Base-by-base conservation (phyloP, 2,888 invertebrate genomes). In the Zeuzera pyrina region DNA sequence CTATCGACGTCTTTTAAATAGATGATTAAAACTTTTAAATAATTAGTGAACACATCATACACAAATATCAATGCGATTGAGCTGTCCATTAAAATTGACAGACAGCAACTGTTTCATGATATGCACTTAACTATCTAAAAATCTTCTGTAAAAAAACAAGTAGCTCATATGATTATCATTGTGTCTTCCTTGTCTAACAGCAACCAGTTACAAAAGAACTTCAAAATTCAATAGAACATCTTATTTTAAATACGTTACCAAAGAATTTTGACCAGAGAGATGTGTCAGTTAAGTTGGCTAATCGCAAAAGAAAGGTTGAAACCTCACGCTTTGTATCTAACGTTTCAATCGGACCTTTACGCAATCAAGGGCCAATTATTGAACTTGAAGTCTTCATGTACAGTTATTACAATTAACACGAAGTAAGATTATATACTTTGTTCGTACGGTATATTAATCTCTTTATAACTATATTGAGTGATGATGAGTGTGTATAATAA, bases 341-440 rank as follows among this genome's bases (percentile, higher is more conserved):
- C 35, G 36, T 48, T 47, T 47, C 47, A 43, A 52, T 56, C 50
- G 39, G n/a, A 19, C 19, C 19, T 36, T 58, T 57, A 42, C 46
- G 46, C 42, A 51, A 59, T 57, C 43, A 55, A 54, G 52, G 52
- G 53, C 50, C 53, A 52, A 58, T 62, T 54, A 55, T 49, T 50
- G 47, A 46, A 42, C 46, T 35, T 41, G 41, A 49, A 48, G 47
- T 40, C 34, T 41, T 33, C 34, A 25, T 45, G 30, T 47, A 50
- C 45, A 34, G 45, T 48, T 47, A 46, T 41, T 42, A n/a, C 41
- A 54, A 62, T 62, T 60, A 57, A 44, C 51, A 52, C 46, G 45
- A 47, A 40, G 39, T 39, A 45, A 47, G 49, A 50, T 50, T 50
- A 43, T 43, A 30, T 30, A 36, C 43, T 45, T 46, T 47, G 51